Evolutionary conservation across 2,797 vertebrate genomes (phyloP).

Genomic region (Peromyscus attwateri): DNA sequence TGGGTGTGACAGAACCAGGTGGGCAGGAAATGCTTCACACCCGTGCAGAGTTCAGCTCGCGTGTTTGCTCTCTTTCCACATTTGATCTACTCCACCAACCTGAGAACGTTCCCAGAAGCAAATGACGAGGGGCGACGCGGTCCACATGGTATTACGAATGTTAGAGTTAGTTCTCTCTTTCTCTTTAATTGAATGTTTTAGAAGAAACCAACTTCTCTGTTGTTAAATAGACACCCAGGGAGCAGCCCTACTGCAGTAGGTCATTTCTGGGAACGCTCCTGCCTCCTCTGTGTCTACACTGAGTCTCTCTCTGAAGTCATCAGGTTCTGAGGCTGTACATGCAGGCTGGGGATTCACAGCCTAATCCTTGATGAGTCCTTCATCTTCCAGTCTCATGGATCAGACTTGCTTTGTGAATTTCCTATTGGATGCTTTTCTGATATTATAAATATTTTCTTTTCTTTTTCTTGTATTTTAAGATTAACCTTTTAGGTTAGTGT

Average conservation of each 20-base stretch:
- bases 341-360: neutral
- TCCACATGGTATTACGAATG: neutral
- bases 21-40: constrained; percentile 31
- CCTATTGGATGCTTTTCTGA: neutral
- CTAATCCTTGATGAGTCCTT: neutral
- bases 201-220: constrained; percentile 33
- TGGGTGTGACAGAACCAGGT: neutral
- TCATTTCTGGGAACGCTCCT: neutral
- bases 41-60: neutral
- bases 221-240: neutral
- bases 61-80: constrained; percentile 31
- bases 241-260: neutral
- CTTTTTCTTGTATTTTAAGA: neutral
- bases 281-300: neutral
- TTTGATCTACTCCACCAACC: constrained; percentile 16
- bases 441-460: neutral
- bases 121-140: neutral
- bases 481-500: neutral
- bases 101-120: neutral
- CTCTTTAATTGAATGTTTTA: constrained; percentile 14
- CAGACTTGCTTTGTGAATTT: neutral
- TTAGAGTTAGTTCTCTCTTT: neutral
- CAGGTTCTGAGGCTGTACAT: neutral
- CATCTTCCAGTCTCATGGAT: neutral
- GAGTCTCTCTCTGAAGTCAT: neutral